Conservation (phyloP, 2,797 vertebrate genomes). For the Taeniopygia guttata region DNA sequence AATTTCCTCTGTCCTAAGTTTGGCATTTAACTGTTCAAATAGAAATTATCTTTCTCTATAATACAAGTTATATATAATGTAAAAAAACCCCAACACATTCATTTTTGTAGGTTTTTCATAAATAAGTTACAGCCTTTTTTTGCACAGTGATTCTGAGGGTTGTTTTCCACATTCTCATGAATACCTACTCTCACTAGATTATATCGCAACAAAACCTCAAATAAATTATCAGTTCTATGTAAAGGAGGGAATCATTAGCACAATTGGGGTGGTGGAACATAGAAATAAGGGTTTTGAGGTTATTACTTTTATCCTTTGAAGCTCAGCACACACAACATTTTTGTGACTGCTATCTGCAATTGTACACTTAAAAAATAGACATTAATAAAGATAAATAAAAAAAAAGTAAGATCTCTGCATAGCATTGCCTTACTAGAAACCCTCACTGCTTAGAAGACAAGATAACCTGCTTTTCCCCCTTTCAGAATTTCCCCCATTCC, state of each 20-base stretch:
- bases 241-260: not conserved
- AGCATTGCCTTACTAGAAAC: not conserved
- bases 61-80: not conserved
- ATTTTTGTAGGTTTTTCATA: not conserved
- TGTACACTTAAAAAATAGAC: not conserved
- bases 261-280: not conserved
- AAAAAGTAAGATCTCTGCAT: not conserved
- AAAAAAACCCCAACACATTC: fast-evolving
- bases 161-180: not conserved
- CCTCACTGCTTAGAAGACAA: not conserved
- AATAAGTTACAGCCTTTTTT: not conserved
- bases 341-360: not conserved
- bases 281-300: not conserved
- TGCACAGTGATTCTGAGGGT: not conserved
- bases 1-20: not conserved
- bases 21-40: not conserved
- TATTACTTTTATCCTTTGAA: not conserved
- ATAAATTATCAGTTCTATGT: not conserved
- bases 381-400: not conserved
- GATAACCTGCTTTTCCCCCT: not conserved
- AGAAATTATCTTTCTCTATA: not conserved
- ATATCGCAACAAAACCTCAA: not conserved
- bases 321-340: not conserved
- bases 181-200: not conserved
- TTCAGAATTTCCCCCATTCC: not conserved